phyloP scores from a whole-genome alignment of 2,888 invertebrate species.

The Ferrisia virgata region DNA sequence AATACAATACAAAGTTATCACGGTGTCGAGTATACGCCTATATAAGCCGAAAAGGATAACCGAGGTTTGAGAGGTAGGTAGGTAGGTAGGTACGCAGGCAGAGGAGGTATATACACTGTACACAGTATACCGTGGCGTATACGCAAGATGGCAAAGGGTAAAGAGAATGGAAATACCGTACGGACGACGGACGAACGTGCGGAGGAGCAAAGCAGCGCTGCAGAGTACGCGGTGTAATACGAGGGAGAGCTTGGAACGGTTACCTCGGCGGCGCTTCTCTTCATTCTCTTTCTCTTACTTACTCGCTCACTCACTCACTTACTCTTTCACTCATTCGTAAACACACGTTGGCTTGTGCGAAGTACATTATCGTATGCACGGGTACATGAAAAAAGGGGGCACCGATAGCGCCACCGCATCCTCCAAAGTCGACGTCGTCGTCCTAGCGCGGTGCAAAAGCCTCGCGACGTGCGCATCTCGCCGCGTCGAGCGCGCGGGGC shows the following conservation, averaged over 20 bases:
- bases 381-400: background rate
- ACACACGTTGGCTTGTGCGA: background rate
- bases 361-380: conserved; percentile 8
- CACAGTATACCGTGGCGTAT: no score
- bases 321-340: no score
- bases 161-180: background rate
- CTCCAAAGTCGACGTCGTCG: background rate
- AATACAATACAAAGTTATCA: conserved; percentile 33
- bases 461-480: background rate
- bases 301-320: no score
- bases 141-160: background rate
- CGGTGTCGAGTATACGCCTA: conserved; percentile 20
- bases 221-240: background rate
- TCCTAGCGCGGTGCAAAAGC: background rate
- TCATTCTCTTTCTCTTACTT: no score
- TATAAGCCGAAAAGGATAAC: conserved; percentile 28
- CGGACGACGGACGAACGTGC: background rate
- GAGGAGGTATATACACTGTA: no score
- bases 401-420: background rate
- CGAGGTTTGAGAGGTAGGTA: background rate
- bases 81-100: background rate
- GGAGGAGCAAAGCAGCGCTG: background rate
- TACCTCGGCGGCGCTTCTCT: background rate
- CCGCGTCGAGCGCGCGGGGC: background rate
- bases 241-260: background rate